Percentiles rank a stretch among this genome's conserved stretches.
Evolutionary conservation across 2,113 vertebrate genomes (phyloP).

Genomic region (Apus apus): DNA sequence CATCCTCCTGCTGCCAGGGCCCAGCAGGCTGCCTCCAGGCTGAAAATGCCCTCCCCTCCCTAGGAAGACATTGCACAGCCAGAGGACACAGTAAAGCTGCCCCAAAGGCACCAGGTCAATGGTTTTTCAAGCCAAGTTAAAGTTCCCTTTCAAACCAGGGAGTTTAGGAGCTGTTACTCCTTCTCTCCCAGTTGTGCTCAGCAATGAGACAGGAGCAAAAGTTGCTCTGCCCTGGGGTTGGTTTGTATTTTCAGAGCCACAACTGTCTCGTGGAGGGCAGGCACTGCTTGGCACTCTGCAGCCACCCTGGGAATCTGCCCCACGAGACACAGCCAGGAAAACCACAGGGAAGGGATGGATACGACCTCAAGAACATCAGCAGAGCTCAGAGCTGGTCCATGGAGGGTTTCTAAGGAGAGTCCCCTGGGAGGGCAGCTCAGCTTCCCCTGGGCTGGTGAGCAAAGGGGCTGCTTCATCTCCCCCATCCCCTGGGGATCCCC

Average conservation of each 20-base stretch:
- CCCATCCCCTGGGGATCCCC: constrained; percentile 25
- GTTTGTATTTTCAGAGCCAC: background rate
- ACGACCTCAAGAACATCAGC: rapidly evolving
- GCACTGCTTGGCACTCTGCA: background rate
- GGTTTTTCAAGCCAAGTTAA: background rate
- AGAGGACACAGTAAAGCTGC: background rate
- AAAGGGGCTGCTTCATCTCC: background rate
- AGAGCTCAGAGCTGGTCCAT: rapidly evolving
- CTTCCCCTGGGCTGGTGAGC: background rate
- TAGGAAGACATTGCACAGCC: rapidly evolving
- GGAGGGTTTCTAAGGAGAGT: rapidly evolving
- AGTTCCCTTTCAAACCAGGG: background rate
- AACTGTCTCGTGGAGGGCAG: background rate
- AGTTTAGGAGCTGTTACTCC: background rate
- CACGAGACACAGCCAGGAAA: background rate
- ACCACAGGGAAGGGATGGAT: background rate
- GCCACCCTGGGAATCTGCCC: background rate
- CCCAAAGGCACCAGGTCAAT: background rate
- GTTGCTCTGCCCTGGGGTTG: background rate
- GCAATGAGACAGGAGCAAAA: background rate
- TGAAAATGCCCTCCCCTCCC: background rate
- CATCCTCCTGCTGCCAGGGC: background rate
- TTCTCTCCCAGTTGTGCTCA: background rate
- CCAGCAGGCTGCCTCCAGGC: background rate
- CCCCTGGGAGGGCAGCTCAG: background rate